Evolutionary conservation across 2,113 vertebrate species (phyloP).

Genomic region (Antechinus stuartii): DNA sequence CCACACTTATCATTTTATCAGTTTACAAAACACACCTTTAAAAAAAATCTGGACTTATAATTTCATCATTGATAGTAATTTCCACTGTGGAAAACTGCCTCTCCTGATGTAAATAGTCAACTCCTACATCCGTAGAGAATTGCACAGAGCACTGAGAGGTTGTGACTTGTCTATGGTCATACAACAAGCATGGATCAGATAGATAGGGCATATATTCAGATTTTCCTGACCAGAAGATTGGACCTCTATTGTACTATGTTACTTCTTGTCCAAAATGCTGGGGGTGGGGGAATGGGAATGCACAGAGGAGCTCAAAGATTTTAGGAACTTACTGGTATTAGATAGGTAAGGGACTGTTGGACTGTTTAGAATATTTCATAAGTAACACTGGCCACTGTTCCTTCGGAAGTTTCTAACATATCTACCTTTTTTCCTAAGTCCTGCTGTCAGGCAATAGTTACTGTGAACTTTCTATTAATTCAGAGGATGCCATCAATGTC

Average conservation of each 20-base stretch:
- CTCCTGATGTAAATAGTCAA: background rate
- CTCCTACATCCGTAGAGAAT: background rate
- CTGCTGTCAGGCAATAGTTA: slow-evolving; percentile 8
- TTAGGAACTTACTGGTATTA: background rate
- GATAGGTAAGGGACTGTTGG: background rate
- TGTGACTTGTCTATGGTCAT: background rate
- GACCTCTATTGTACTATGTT: background rate
- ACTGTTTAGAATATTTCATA: background rate
- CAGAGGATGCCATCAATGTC: background rate
- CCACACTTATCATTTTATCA: background rate
- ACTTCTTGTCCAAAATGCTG: background rate
- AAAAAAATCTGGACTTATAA: background rate
- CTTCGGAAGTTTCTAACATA: background rate
- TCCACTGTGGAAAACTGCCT: background rate
- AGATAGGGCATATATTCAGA: background rate
- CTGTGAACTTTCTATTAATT: slow-evolving; percentile 1
- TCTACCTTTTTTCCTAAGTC: slow-evolving; percentile 24
- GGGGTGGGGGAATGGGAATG: background rate
- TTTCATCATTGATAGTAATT: background rate
- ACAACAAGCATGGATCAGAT: background rate
- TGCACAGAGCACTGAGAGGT: background rate
- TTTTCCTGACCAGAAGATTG: background rate
- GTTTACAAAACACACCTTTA: background rate
- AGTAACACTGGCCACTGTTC: background rate
- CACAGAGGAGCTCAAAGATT: background rate